These are phyloP conservation scores for Strigamia transsilvanica DNA, from an alignment of 2,888 invertebrate genomes.

Conservation along the genomic window DNA sequence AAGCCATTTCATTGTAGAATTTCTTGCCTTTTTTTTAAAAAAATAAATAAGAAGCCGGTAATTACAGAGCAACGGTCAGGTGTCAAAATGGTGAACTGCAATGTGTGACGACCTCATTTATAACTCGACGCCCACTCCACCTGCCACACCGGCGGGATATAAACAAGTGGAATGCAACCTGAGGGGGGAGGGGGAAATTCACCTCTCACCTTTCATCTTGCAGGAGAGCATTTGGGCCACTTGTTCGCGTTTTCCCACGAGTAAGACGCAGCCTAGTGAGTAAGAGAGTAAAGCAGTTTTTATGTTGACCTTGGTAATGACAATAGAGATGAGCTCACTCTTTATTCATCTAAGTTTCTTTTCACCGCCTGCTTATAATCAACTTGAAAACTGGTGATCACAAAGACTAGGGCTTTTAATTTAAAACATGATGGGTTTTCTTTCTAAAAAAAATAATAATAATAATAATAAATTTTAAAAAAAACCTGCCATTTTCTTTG, in stretches of 20 bases:
- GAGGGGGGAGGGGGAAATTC: neutral
- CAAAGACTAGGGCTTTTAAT: neutral
- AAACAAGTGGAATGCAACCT: constrained; percentile 26
- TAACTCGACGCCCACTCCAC: constrained; percentile 30
- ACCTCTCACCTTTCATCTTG: constrained; percentile 7
- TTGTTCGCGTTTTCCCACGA: constrained; percentile 12
- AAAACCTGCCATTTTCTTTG: neutral
- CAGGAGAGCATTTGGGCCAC: constrained; percentile 16
- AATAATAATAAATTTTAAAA: too few species aligned
- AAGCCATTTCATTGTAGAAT: neutral
- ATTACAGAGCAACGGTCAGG: constrained; percentile 25
- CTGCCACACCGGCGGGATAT: constrained; percentile 26
- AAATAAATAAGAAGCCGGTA: constrained; percentile 17
- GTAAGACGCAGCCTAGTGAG: constrained; percentile 13
- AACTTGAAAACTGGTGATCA: constrained; percentile 4
- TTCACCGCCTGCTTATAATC: constrained; percentile 16
- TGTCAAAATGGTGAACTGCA: constrained; percentile 21
- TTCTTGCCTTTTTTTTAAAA: neutral
- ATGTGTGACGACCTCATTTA: constrained; percentile 30
- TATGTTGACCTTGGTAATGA: constrained; percentile 16
- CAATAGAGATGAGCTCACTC: constrained; percentile 25
- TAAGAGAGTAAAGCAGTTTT: constrained; percentile 9
- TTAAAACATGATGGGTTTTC: neutral
- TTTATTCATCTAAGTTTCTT: constrained; percentile 18
- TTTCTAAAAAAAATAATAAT: too few species aligned